Evolutionary conservation across 1,140 invertebrate species (phyloP).

Genomic region (Glossosoma conforme): DNA sequence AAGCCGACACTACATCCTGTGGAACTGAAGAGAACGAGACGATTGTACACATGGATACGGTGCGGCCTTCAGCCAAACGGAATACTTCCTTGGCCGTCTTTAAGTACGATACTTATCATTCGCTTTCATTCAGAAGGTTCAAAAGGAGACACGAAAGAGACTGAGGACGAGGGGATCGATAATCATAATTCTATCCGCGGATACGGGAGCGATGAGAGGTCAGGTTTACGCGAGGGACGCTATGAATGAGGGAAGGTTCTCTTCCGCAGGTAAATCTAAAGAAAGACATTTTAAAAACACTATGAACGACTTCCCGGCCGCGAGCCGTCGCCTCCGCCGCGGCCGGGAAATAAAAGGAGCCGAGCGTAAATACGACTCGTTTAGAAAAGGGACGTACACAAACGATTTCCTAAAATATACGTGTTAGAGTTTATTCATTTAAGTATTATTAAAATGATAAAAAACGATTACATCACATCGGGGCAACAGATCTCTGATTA

Average conservation of each 20-base stretch:
- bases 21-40: constrained; percentile 29
- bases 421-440: constrained; percentile 21
- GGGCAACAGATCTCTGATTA: constrained; percentile 30
- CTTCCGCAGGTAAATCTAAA: background rate
- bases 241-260: background rate
- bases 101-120: constrained; percentile 30
- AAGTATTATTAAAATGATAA: constrained; percentile 29
- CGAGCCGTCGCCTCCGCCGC: background rate
- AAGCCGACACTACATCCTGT: constrained; percentile 28
- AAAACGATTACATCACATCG: constrained; percentile 30
- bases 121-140: constrained; percentile 23
- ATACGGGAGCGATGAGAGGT: constrained; percentile 16
- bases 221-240: constrained; percentile 1
- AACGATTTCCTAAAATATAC: constrained; percentile 26
- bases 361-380: constrained; percentile 15
- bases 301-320: background rate
- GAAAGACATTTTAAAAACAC: constrained; percentile 4
- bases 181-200: constrained; percentile 21
- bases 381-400: constrained; percentile 29
- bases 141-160: constrained; percentile 30
- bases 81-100: constrained; percentile 31
- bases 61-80: constrained; percentile 20
- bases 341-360: background rate
- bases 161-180: constrained; percentile 22
- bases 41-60: constrained; percentile 27